phyloP scores from a whole-genome alignment of 2,888 invertebrate species.

The Polymixis lichenea region DNA sequence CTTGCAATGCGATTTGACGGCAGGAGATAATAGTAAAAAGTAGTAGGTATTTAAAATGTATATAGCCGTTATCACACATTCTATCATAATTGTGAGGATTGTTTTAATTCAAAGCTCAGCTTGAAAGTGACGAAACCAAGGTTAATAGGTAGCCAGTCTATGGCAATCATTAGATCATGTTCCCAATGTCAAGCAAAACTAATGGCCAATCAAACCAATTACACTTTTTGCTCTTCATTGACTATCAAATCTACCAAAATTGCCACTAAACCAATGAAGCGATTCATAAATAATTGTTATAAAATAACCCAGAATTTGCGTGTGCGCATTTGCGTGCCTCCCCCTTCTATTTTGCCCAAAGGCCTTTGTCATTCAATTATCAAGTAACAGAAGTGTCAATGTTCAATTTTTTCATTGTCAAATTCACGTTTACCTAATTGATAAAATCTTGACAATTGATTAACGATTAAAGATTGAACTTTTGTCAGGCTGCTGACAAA shows the following conservation, averaged over 20 bases:
- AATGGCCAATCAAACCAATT: slow-evolving; percentile 16
- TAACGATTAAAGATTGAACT: slow-evolving; percentile 61
- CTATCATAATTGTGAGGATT: background rate
- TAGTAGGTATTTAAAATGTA: no score
- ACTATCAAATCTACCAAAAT: background rate
- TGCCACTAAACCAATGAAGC: slow-evolving; percentile 21
- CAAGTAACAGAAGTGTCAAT: slow-evolving; percentile 54
- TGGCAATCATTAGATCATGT: background rate
- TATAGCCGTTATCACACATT: background rate
- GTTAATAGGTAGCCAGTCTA: slow-evolving; percentile 9
- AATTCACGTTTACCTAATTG: slow-evolving; percentile 66
- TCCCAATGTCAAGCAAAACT: background rate
- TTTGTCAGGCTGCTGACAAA: slow-evolving; percentile 71
- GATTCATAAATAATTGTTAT: slow-evolving; percentile 16
- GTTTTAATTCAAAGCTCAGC: background rate
- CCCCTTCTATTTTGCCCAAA: slow-evolving; percentile 54
- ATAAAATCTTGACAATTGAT: slow-evolving; percentile 72
- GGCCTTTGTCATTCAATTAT: slow-evolving; percentile 62
- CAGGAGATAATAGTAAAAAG: background rate
- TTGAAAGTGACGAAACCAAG: slow-evolving; percentile 21
- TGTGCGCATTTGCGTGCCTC: slow-evolving; percentile 2
- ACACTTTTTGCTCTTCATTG: slow-evolving; percentile 17
- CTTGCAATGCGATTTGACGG: background rate
- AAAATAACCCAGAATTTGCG: slow-evolving; percentile 5
- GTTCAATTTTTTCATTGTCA: slow-evolving; percentile 66